phyloP scores from a whole-genome alignment of 1,140 invertebrate genomes.

The Helicorthomorpha holstii region DNA sequence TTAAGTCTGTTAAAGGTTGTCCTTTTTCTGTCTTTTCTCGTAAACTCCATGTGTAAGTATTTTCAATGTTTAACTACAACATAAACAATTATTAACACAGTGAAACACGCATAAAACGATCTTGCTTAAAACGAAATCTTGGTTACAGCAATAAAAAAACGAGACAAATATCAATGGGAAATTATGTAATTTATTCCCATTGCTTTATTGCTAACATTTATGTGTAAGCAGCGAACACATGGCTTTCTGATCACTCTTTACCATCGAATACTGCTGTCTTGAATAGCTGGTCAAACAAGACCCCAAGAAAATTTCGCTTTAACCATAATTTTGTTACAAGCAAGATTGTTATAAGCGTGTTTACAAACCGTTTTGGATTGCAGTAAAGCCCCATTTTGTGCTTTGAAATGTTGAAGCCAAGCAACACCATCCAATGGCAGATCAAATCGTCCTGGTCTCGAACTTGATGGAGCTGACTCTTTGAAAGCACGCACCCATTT shows the following conservation, averaged over 20 bases:
- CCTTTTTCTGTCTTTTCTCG: slow-evolving; percentile 25
- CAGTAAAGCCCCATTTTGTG: slow-evolving; percentile 21
- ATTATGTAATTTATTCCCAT: neutral
- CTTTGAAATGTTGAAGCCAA: slow-evolving; percentile 25
- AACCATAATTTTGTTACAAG: neutral
- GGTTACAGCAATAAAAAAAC: neutral
- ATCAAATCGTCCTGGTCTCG: slow-evolving; percentile 23
- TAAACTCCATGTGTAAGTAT: slow-evolving; percentile 26
- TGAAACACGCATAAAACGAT: neutral
- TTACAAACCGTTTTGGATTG: slow-evolving; percentile 22
- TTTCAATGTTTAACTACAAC: slow-evolving; percentile 15
- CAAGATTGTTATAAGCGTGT: too few species aligned
- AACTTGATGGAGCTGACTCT: slow-evolving; percentile 19
- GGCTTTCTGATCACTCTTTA: too few species aligned
- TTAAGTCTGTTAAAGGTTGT: slow-evolving; percentile 20
- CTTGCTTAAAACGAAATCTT: neutral
- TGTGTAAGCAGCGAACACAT: neutral
- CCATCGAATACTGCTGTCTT: too few species aligned
- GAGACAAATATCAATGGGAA: neutral
- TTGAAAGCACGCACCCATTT: slow-evolving; percentile 8
- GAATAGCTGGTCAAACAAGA: too few species aligned
- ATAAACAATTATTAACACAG: neutral
- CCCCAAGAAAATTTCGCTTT: neutral
- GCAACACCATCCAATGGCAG: slow-evolving; percentile 22
- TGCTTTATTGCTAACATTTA: neutral